A percentile compares a stretch with the other conserved stretches of the same genome.
phyloP scores from a whole-genome alignment of 2,113 vertebrate genomes.

The Galeopterus variegatus region DNA sequence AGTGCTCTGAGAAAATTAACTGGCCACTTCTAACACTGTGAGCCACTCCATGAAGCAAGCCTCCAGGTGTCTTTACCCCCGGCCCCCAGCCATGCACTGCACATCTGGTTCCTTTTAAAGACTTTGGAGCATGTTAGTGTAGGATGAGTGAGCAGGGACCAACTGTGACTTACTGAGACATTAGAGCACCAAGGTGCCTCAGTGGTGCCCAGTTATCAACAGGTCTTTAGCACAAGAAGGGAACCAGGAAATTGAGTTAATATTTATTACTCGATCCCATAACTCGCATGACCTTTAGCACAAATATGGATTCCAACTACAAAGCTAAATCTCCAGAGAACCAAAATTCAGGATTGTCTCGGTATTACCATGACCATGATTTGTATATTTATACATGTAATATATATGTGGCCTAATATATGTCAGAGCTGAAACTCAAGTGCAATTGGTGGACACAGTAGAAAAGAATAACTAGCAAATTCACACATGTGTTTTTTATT shows the following conservation, averaged over 20 bases:
- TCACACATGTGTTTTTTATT: constrained; percentile 68
- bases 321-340: constrained; percentile 48
- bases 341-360: constrained; percentile 15
- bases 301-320: constrained; percentile 33
- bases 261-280: constrained; percentile 74
- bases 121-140: background rate
- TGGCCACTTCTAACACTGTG: constrained; percentile 59
- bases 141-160: constrained; percentile 66
- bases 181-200: constrained; percentile 69
- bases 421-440: constrained; percentile 58
- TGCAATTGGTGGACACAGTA: background rate
- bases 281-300: constrained; percentile 68
- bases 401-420: background rate
- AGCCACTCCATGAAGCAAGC: constrained; percentile 71
- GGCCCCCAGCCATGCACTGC: background rate
- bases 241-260: constrained; percentile 79
- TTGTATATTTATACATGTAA: constrained; percentile 55
- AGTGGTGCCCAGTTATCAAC: constrained; percentile 81
- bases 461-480: constrained; percentile 68
- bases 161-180: constrained; percentile 76
- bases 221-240: constrained; percentile 76
- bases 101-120: constrained; percentile 88
- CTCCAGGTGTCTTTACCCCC: constrained; percentile 53
- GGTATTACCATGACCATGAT: background rate
- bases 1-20: constrained; percentile 79